These are phyloP conservation scores for Agonopterix subpropinquella DNA, from an alignment of 2,888 invertebrate genomes.

Conservation along the genomic window DNA sequence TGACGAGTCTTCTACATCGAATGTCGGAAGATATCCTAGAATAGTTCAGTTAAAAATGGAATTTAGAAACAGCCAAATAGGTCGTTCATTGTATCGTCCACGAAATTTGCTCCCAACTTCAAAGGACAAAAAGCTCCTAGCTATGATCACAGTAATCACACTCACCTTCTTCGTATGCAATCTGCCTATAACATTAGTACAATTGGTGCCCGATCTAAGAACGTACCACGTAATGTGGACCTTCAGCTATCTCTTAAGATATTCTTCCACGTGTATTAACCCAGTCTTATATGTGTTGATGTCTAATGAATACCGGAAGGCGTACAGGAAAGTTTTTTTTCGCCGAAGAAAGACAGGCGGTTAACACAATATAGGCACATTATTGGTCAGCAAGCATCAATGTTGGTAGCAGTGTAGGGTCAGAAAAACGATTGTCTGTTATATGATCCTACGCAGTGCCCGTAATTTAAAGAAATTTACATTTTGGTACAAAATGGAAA, in stretches of 20 bases:
- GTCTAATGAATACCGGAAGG: slow-evolving; percentile 93
- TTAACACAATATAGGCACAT: too few relatives aligned
- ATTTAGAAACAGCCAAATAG: too few relatives aligned
- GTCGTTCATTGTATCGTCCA: too few relatives aligned
- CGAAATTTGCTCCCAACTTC: slow-evolving; percentile 78
- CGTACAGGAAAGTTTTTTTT: slow-evolving; percentile 84
- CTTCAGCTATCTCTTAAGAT: slow-evolving; percentile 88
- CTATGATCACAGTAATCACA: slow-evolving; percentile 94
- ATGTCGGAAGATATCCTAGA: neutral
- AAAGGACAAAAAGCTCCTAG: slow-evolving; percentile 84
- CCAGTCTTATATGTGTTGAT: slow-evolving; percentile 95
- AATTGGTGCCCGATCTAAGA: slow-evolving; percentile 80
- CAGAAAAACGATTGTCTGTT: too few relatives aligned
- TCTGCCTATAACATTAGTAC: slow-evolving; percentile 92
- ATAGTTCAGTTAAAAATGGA: too few relatives aligned
- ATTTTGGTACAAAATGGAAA: too few relatives aligned
- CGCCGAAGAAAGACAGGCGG: neutral
- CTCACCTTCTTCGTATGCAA: slow-evolving; percentile 93
- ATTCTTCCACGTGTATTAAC: slow-evolving; percentile 91
- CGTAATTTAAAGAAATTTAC: too few relatives aligned
- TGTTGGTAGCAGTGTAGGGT: too few relatives aligned
- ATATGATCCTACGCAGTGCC: too few relatives aligned
- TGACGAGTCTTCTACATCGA: neutral
- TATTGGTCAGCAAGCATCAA: too few relatives aligned
- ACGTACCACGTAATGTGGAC: slow-evolving; percentile 82